Base-by-base conservation (phyloP, 1,140 invertebrate species). In the Hormaphis cornu region DNA sequence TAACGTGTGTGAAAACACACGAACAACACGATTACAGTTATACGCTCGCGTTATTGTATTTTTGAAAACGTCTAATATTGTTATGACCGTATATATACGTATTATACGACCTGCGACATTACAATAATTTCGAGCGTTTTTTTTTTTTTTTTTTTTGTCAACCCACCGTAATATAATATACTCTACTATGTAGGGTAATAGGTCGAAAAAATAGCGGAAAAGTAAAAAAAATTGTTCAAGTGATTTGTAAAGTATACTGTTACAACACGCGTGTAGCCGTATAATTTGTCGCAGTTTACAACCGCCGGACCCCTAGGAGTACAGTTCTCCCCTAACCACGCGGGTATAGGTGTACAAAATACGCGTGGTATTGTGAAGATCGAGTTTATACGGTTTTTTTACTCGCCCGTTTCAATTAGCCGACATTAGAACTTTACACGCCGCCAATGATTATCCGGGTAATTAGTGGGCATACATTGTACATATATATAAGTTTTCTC, bases 361-460 rank as follows among this genome's bases (percentile, higher is more conserved):
- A 33, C 30, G 30, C 9, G 9, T 33, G 4, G 4, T 9, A 33
- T 14, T 24, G 24, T 16, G 22, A 40, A 40, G 24, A 10, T 37
- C 33, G 16, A 56, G 33, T 37, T 33, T 9, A 56, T 16, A 24
- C 14, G 33, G 18, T 37, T 63, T 63, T 61, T 63, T 63, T 28
- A 63, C 58, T 63, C 26, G 26, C 46, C 24, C 46, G 58, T 63
- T 63, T 46, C 58, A 63, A 63, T 63, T 46, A 63, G 58, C 12
- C 4, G 2, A 30, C 40, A 26, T 44, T 40, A n/a, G 20, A 40
- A 58, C 26, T 40, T 58, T n/a, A 58, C 54, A 24, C 58, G 1
- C 7, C 37, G 7, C 9, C 22, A 18, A 46, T 14, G 58, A 24
- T 44, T 63, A 63, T 20, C 44, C 18, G 28, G n/a, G 4, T 63